Evolutionary conservation across 2,888 invertebrate genomes (phyloP), one percentile per base, ranked within the genome.

Genomic region (Microctonus aethiopoides): DNA sequence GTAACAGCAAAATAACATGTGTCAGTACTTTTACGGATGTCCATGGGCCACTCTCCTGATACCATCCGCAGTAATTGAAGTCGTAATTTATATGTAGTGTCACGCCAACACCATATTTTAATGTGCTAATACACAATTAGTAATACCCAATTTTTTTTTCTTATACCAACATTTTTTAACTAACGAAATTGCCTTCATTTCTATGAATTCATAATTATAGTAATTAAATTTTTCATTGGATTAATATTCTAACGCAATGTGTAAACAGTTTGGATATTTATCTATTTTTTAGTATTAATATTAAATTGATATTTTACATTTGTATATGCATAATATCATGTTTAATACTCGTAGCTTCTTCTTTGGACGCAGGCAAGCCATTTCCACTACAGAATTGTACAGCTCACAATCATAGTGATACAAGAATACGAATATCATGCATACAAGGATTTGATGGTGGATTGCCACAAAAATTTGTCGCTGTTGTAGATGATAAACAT

Each of bases 381-480:
- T 94, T 95, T 84, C 94, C 95, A 68, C 90, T 96, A 67, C 92
- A 94, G 81, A 96, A 96, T 88, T 97, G 97, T 86, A 91, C 94
- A 26, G 92, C 96, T 59, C 91, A 92, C 74, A 96, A 96, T 87
- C 95, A 95, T 84, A 96, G 95, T 75, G 91, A 92, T 76, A 94
- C 95, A 83, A 93, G 94, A 4, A 86, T 97, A 74, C 93, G 93
- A 87, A 94, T 96, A 76, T 95, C 95, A 77, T 97, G 97, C 87
- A 91, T 92, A 68, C 95, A 95, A 87, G 94, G 95, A 80, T 95
- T 95, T 87, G 95, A 95, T 81, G 95, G 95, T 46, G 95, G 95
- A 3, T 89, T 95, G 64, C 95, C 95, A 1, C 96, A 96, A 87
- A 92, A 92, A 80, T 96, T 96, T 87, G 90, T 94, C 74, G 86